Base-by-base conservation (phyloP, 2,888 invertebrate species). In the Eupithecia pulchellata region DNA sequence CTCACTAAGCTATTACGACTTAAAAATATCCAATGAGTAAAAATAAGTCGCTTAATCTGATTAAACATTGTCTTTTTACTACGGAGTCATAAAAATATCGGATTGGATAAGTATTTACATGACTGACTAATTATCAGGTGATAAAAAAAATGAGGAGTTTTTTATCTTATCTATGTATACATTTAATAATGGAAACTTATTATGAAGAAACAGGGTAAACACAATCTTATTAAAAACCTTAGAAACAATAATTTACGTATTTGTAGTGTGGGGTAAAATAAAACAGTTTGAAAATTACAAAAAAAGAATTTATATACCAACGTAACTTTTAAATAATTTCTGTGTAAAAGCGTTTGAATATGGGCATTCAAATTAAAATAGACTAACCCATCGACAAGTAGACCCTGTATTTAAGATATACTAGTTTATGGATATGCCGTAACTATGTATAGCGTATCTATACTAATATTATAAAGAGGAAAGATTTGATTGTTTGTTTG, bases 141-240 rank as follows among this genome's bases (percentile, higher is more conserved):
- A 34, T 32, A 20, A 34, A 14, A 32, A 34, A 34, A 20, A 61
- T 9, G 4, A 20, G 34, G 9, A 60, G 3, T 30, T n/a, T 55
- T 61, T 20, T 61, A 61, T 34, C 61, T 20, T 25, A 34, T 61
- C 61, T 13, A 34, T n/a, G n/a, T n/a, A n/a, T n/a, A n/a, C n/a
- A n/a, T n/a, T 61, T 61, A 34, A 61, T 61, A 34, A 61, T 34
- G 25, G 25, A 61, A 34, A 36, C 34, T 61, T 61, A 61, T 61
- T 9, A 25, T 27, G 57, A 57, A 34, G 32, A 11, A 25, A 34
- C n/a, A 36, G 4, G 17, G 30, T 60, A 30, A 61, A 25, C 13
- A 61, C 36, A 14, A 14, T 2, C 29, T 57, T 17, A 20, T 6
- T 29, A 25, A 0, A 27, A 13, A 27, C 27, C 5, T 27, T 55